Percentiles rank a stretch among this genome's conserved stretches.
phyloP scores from a whole-genome alignment of 1,140 invertebrate genomes.

The Pseudoatta argentina region DNA sequence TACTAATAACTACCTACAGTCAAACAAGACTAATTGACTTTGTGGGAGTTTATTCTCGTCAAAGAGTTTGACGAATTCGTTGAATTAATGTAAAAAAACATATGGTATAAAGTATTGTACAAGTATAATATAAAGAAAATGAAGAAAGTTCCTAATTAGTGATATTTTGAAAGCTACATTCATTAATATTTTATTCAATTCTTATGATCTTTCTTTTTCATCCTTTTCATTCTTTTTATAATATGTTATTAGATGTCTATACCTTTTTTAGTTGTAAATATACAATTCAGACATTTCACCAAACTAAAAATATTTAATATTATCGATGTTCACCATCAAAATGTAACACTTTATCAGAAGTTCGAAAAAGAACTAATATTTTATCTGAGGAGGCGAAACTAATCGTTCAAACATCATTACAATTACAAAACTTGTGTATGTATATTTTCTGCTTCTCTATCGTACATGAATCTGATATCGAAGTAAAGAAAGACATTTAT shows the following conservation, averaged over 20 bases:
- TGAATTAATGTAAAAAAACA: slow-evolving; percentile 18
- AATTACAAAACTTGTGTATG: neutral
- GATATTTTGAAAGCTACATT: neutral
- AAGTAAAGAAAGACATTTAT: slow-evolving; percentile 70
- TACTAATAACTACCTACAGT: slow-evolving; percentile 44
- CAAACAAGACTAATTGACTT: slow-evolving; percentile 57
- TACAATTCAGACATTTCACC: neutral
- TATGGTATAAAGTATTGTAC: neutral
- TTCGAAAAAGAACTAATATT: slow-evolving; percentile 33
- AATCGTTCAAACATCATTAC: slow-evolving; percentile 20
- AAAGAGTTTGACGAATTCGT: slow-evolving; percentile 10
- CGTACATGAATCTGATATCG: slow-evolving; percentile 34
- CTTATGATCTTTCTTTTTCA: neutral
- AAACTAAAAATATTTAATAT: neutral
- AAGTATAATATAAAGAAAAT: neutral
- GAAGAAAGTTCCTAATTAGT: neutral
- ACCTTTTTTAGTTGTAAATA: neutral
- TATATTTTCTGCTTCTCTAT: slow-evolving; percentile 5
- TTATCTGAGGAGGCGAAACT: neutral
- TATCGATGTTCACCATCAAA: neutral
- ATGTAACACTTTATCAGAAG: neutral
- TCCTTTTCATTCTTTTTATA: neutral
- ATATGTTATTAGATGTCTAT: slow-evolving; percentile 3
- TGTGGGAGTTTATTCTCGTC: slow-evolving; percentile 48
- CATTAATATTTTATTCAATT: slow-evolving; percentile 16